Evolutionary conservation across 2,113 vertebrate species (phyloP).

Genomic region (Psittacara wagleri): DNA sequence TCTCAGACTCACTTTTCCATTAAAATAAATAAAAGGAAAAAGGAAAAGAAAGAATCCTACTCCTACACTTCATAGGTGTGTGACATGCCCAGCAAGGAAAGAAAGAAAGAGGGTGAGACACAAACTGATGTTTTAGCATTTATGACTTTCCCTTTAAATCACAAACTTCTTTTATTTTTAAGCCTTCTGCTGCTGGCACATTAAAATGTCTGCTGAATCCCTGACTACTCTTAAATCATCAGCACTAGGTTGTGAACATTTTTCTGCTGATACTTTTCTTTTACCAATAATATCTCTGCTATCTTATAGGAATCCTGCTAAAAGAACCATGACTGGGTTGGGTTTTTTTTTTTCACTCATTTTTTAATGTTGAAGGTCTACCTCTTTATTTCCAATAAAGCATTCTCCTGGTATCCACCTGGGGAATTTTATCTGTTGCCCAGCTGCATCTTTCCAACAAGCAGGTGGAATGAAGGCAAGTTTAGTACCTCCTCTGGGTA

Average conservation of each 20-base stretch:
- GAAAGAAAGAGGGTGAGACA: not conserved
- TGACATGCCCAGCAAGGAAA: not conserved
- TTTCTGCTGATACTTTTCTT: slow-evolving; percentile 60
- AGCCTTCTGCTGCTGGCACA: slow-evolving; percentile 38
- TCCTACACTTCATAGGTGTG: not conserved
- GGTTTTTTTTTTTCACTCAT: not conserved
- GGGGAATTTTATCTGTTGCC: not conserved
- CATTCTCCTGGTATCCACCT: not conserved
- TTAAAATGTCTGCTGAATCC: slow-evolving; percentile 54
- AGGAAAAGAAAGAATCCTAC: rapidly evolving
- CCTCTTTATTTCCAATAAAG: not conserved
- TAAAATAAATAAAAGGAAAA: not conserved
- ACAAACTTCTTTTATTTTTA: not conserved
- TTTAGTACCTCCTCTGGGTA: not conserved
- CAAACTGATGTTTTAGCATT: not conserved
- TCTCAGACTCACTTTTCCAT: not conserved
- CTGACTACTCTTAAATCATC: slow-evolving; percentile 56
- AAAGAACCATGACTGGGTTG: not conserved
- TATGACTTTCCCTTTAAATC: slow-evolving; percentile 41
- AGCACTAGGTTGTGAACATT: slow-evolving; percentile 30
- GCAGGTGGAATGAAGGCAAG: not conserved
- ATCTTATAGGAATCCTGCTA: slow-evolving; percentile 31
- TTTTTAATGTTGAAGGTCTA: slow-evolving; percentile 12
- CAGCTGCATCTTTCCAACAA: not conserved
- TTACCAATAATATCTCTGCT: slow-evolving; percentile 47